These are phyloP conservation scores for Gordius sp. DNA, from an alignment of 2,888 invertebrate species.

Conservation along the genomic window DNA sequence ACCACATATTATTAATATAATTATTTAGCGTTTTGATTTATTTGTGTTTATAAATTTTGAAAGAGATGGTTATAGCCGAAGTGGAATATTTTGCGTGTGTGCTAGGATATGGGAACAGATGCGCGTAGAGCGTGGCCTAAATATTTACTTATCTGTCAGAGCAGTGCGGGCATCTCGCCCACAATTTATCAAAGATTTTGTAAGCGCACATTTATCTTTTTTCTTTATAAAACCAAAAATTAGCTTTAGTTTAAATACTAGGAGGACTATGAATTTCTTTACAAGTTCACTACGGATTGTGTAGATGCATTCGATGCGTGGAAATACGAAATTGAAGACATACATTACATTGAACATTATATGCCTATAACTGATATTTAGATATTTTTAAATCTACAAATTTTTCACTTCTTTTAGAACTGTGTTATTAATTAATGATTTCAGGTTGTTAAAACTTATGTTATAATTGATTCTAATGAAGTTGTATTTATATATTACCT, in stretches of 20 bases:
- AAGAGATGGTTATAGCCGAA: not conserved
- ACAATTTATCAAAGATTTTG: conserved; percentile 2
- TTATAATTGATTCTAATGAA: too few relatives aligned
- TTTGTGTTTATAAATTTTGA: too few relatives aligned
- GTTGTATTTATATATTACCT: too few relatives aligned
- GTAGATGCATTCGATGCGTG: conserved; percentile 4
- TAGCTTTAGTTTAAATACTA: too few relatives aligned
- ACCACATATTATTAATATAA: too few relatives aligned
- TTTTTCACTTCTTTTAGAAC: too few relatives aligned
- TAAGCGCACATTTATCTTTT: not conserved
- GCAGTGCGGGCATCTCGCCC: not conserved
- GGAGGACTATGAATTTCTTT: conserved; percentile 5
- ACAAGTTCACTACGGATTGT: conserved; percentile 2
- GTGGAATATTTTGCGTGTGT: conserved; percentile 7
- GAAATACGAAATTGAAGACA: conserved; percentile 1
- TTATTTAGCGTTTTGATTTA: too few relatives aligned
- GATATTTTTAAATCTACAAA: too few relatives aligned
- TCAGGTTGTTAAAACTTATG: too few relatives aligned
- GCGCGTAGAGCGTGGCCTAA: not conserved
- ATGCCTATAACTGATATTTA: conserved; percentile 2
- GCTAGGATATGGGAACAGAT: not conserved
- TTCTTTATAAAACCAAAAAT: not conserved
- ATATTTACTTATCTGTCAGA: conserved; percentile 6
- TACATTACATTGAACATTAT: conserved; percentile 13
- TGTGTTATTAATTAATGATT: too few relatives aligned